Evolutionary conservation across 2,888 invertebrate species (phyloP), one percentile per base, ranked within the genome.

Genomic region (Mystacides longicornis): DNA sequence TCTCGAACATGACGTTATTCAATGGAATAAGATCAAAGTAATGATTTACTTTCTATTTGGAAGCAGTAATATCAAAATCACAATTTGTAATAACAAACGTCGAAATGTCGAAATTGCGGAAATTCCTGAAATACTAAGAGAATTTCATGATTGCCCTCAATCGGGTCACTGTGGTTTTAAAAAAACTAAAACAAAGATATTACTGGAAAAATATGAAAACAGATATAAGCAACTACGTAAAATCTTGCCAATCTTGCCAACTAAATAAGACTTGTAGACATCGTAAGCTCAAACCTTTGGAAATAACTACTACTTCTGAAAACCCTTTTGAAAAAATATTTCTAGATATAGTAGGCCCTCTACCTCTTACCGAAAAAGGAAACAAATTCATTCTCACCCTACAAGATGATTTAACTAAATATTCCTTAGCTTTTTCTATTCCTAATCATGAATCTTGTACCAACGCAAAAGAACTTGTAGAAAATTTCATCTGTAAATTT

Each of bases 351-450:
- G 67, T 68, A 23, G 67, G 66, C 11, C 67, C 67, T 2, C 53
- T 69, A 53, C 61, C 65, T 2, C 31, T 63, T 48, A 65, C 67
- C 0, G 60, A 64, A 54, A 46, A 57, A 7, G 65, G 64, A 18
- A 67, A 68, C 55, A 63, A 62, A 62, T 69, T 62, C 51, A 65
- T 69, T 22, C 49, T 70, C n/a, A 68, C 68, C 0, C 21, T 67
- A 4, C 66, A 67, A 62, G 67, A 69, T 50, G 66, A 68, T 56
- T 54, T 67, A n/a, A 66, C 67, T 0, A 68, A 69, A 64, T 69
- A 62, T 57, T 64, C 65, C 11, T 60, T 63, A 56, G 67, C 67
- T 4, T 61, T 59, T 42, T 58, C 67, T 0, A 59, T 70, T 9
- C 63, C 62, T 3, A 66, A 69, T 62, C 57, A 57, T 42, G 65